Base-by-base conservation (phyloP, 2,113 vertebrate genomes). In the Tragelaphus imberbis region DNA sequence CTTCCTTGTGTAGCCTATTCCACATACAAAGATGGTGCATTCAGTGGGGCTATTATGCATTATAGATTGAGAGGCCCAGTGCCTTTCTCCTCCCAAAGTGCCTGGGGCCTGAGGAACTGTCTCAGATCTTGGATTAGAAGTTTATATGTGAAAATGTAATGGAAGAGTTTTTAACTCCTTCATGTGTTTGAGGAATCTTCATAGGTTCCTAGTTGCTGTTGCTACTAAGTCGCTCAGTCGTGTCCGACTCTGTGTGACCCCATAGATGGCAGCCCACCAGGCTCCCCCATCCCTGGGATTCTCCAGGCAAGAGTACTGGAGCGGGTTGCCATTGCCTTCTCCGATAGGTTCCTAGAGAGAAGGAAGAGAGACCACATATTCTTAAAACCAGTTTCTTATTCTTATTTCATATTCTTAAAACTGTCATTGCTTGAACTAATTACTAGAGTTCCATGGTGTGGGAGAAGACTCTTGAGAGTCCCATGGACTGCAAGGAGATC, bases 361-460 rank as follows among this genome's bases (percentile, higher is more conserved):
- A n/a, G n/a, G n/a, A n/a, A n/a, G n/a, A n/a, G n/a, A 56, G 28
- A 71, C 25, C 4, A 17, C 27, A 28, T 44, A 30, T 33, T 51
- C 47, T 95, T 55, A 59, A 55, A 90, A 44, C 28, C 81, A 56
- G 65, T 71, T 71, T 71, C 65, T 71, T 71, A 71, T 71, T 71
- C 65, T 71, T 71, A 36, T 71, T 71, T 71, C 33, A n/a, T n/a
- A 19, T 33, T 58, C 47, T 95, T 55, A 53, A 55, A 90, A 44
- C 56, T 77, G 65, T 58, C 58, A 16, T 75, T 84, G 7, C n/a
- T 53, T 49, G 93, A 88, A 55, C 47, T 68, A n/a, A 80, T 63
- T 53, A 55, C n/a, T 81, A 55, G 17, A 40, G 23, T 36, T 71
- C 19, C 68, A 71, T 40, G 19, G 68, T 71, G n/a, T 23, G 36